Conservation (phyloP, 2,113 vertebrate genomes). For the Anser cygnoides region DNA sequence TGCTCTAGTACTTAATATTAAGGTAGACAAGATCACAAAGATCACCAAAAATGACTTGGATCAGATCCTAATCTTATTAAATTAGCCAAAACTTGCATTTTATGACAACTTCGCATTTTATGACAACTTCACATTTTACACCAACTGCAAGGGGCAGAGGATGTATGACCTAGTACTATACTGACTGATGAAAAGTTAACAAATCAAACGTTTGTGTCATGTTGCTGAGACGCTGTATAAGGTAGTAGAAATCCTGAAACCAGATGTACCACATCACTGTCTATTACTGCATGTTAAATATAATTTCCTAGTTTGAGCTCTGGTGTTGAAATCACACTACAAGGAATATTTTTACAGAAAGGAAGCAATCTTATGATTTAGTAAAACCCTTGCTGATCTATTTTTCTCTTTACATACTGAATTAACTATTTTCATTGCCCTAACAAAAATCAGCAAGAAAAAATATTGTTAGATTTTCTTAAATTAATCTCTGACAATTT, state of each 20-base stretch:
- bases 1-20: not conserved
- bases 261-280: fast-evolving
- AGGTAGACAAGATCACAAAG: not conserved
- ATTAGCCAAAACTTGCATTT: not conserved
- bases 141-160: not conserved
- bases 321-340: not conserved
- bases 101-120: not conserved
- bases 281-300: not conserved
- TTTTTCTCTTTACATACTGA: not conserved
- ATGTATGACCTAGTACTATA: not conserved
- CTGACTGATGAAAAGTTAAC: not conserved
- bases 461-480: not conserved
- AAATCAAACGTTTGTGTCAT: not conserved
- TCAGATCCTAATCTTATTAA: not conserved
- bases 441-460: not conserved
- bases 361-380: not conserved
- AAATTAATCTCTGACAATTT: not conserved
- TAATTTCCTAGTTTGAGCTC: not conserved
- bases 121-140: not conserved
- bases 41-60: not conserved
- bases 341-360: not conserved
- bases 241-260: not conserved
- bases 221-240: no score
- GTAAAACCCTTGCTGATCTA: not conserved
- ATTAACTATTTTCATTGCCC: not conserved